A percentile compares a stretch with the other conserved stretches of the same genome.
Evolutionary conservation across 2,888 invertebrate genomes (phyloP).

Genomic region (Micropterix aruncella): DNA sequence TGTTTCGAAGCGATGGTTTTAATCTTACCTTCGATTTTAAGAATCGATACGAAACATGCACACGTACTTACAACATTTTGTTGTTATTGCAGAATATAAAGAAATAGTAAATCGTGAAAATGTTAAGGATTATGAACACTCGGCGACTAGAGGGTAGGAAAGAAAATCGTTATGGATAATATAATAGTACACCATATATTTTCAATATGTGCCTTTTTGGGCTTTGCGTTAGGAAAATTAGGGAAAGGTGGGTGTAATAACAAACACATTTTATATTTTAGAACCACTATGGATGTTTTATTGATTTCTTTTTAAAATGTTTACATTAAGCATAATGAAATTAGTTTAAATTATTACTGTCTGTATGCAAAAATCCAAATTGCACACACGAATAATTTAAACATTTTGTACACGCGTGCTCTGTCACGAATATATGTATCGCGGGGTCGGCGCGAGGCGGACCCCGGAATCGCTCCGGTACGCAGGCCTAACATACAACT

Average conservation of each 20-base stretch:
- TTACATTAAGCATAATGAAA: slow-evolving; percentile 35
- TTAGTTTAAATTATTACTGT: slow-evolving; percentile 11
- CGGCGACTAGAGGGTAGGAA: too few relatives aligned
- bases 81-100: too few relatives aligned
- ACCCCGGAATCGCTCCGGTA: slow-evolving; percentile 18
- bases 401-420: slow-evolving; percentile 8
- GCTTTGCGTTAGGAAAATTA: too few relatives aligned
- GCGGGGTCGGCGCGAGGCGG: slow-evolving; percentile 4
- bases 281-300: slow-evolving; percentile 44
- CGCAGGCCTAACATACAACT: slow-evolving; percentile 5
- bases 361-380: not conserved
- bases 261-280: slow-evolving; percentile 19
- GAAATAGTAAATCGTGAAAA: too few relatives aligned
- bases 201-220: too few relatives aligned
- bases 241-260: not conserved
- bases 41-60: too few relatives aligned
- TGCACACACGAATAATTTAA: slow-evolving; percentile 8
- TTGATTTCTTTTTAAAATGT: slow-evolving; percentile 33
- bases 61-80: too few relatives aligned
- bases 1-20: too few relatives aligned
- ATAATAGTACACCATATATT: too few relatives aligned
- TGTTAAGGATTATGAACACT: too few relatives aligned
- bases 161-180: too few relatives aligned
- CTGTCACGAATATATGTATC: not conserved
- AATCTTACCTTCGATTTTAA: too few relatives aligned